These are phyloP conservation scores for Spilogale gracilis DNA, from an alignment of 2,113 vertebrate genomes.

Conservation along the genomic window DNA sequence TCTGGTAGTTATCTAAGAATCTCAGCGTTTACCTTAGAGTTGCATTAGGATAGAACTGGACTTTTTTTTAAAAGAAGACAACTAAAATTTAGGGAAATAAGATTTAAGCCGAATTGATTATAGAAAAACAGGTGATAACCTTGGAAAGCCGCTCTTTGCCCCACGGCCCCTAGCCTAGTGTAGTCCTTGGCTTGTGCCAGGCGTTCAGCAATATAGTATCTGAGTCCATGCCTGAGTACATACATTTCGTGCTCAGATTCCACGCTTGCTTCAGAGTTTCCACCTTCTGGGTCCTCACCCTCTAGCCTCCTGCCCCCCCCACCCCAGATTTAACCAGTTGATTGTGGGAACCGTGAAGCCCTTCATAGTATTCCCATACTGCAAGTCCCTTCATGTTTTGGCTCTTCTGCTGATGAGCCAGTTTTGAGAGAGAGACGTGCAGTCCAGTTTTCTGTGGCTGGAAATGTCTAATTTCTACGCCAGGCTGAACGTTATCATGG, in stretches of 20 bases:
- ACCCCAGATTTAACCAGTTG: neutral
- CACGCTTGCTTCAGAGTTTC: neutral
- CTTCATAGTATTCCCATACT: neutral
- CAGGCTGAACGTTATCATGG: neutral
- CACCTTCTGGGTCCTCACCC: neutral
- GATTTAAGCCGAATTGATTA: slow-evolving; percentile 16
- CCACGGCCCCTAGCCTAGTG: neutral
- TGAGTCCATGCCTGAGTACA: neutral
- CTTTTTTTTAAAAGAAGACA: slow-evolving; percentile 7
- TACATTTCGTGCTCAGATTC: neutral
- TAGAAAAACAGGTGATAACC: neutral
- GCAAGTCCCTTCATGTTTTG: slow-evolving; percentile 6
- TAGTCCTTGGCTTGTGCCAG: neutral
- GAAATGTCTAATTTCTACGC: neutral
- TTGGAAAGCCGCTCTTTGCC: neutral
- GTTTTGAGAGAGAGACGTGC: neutral
- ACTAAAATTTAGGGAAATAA: neutral
- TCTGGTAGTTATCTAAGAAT: neutral
- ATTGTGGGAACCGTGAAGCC: neutral
- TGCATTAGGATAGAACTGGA: slow-evolving; percentile 26
- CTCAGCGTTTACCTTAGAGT: neutral
- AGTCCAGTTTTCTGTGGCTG: neutral
- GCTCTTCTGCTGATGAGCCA: slow-evolving; percentile 16
- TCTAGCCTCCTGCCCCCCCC: no score
- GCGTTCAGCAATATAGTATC: neutral